These are phyloP conservation scores for Eristalis intricaria DNA, from an alignment of 2,888 invertebrate genomes.

Conservation along the genomic window DNA sequence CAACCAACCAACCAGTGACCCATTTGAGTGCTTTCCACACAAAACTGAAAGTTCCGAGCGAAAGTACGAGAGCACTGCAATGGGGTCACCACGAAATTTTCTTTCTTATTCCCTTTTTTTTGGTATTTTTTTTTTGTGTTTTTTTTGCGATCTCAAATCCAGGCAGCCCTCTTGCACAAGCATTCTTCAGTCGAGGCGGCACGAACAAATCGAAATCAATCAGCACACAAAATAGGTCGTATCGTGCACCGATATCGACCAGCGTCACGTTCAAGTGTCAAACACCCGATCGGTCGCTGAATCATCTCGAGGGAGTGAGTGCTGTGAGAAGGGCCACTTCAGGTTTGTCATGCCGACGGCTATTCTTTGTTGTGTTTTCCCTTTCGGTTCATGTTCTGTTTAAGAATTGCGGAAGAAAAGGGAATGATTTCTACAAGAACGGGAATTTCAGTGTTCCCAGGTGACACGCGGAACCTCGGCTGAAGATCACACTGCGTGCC, in stretches of 20 bases:
- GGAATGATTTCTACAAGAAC: background rate
- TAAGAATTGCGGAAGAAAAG: slow-evolving; percentile 1
- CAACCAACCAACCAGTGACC: background rate
- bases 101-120: background rate
- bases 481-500: slow-evolving; percentile 13
- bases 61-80: background rate
- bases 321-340: background rate
- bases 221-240: slow-evolving; percentile 15
- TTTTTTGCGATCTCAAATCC: too few relatives aligned
- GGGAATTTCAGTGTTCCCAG: background rate
- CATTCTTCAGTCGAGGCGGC: slow-evolving; percentile 3
- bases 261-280: slow-evolving; percentile 29
- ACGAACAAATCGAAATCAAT: slow-evolving; percentile 19
- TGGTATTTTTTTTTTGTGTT: too few relatives aligned
- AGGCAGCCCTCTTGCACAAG: background rate
- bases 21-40: background rate
- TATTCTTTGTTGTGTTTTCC: background rate
- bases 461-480: slow-evolving; percentile 11
- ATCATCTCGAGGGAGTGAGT: background rate
- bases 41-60: slow-evolving; percentile 18
- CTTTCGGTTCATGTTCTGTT: background rate
- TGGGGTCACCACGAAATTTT: background rate
- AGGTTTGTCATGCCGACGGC: background rate
- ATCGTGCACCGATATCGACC: slow-evolving; percentile 4
- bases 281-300: slow-evolving; percentile 4